Evolutionary conservation across 2,113 vertebrate species (phyloP).

Genomic region (Pampusana beccarii): DNA sequence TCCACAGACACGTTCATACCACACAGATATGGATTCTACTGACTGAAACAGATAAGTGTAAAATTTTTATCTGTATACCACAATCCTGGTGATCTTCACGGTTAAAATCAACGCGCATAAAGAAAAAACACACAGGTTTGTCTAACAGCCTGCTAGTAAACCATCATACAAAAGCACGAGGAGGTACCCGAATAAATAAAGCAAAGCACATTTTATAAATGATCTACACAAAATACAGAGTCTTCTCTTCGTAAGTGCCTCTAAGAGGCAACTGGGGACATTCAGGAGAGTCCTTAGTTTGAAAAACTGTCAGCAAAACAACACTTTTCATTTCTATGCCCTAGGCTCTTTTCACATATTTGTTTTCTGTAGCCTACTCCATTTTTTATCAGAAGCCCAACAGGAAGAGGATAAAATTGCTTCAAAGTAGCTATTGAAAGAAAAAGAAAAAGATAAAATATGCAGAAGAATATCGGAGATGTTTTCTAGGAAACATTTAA

Average conservation of each 20-base stretch:
- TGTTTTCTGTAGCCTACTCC: neutral
- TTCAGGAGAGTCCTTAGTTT: neutral
- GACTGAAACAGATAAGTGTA: neutral
- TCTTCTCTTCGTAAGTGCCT: neutral
- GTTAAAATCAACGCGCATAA: neutral
- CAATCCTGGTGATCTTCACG: neutral
- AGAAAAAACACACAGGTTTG: neutral
- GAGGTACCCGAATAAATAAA: neutral
- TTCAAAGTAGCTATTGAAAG: neutral
- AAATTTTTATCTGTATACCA: neutral
- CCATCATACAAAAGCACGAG: neutral
- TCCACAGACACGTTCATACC: rapidly evolving
- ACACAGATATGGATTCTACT: neutral
- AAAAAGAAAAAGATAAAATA: neutral
- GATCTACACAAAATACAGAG: neutral
- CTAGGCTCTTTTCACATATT: neutral
- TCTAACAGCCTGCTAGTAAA: neutral
- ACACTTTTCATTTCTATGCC: neutral
- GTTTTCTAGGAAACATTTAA: neutral
- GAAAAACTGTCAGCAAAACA: neutral
- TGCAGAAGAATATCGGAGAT: neutral
- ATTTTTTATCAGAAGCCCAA: neutral
- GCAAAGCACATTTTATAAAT: neutral
- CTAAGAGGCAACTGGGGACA: neutral
- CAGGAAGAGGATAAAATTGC: neutral